Evolutionary conservation across 2,797 vertebrate species (phyloP).

Genomic region (Sandelia bainsii): DNA sequence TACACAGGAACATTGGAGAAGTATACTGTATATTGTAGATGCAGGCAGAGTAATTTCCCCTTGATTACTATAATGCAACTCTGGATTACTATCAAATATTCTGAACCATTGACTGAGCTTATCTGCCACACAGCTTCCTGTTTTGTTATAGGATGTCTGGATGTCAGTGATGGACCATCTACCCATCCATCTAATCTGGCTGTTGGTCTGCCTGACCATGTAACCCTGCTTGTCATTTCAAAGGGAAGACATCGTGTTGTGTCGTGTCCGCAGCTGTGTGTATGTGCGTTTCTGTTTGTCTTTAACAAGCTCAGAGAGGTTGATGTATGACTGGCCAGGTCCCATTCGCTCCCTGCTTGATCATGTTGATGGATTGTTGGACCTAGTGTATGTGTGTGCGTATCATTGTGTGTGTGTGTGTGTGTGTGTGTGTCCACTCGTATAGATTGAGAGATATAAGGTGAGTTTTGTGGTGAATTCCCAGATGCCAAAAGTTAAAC

Average conservation of each 20-base stretch:
- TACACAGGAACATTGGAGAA: too few relatives aligned
- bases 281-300: conserved; percentile 48
- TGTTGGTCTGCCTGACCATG: background rate
- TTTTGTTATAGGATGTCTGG: background rate
- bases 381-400: conserved; percentile 37
- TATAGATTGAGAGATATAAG: conserved; percentile 54
- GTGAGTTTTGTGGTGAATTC: conserved; percentile 50
- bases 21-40: too few relatives aligned
- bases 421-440: conserved; percentile 6
- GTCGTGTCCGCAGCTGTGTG: conserved; percentile 9
- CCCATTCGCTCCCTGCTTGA: conserved; percentile 67
- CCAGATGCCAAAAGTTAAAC: conserved; percentile 31
- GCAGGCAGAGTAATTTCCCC: background rate
- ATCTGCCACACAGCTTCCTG: background rate
- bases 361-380: conserved; percentile 74
- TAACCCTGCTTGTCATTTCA: conserved; percentile 51
- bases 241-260: conserved; percentile 35
- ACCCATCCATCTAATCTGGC: conserved; percentile 28
- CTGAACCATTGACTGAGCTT: background rate
- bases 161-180: conserved; percentile 7
- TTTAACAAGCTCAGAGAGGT: conserved; percentile 76
- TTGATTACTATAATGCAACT: too few relatives aligned
- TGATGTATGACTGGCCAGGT: conserved; percentile 75
- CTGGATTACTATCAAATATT: background rate
- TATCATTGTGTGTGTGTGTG: too few relatives aligned